Evolutionary conservation across 2,797 vertebrate species (phyloP).

Genomic region (Sebastes matsubarae): DNA sequence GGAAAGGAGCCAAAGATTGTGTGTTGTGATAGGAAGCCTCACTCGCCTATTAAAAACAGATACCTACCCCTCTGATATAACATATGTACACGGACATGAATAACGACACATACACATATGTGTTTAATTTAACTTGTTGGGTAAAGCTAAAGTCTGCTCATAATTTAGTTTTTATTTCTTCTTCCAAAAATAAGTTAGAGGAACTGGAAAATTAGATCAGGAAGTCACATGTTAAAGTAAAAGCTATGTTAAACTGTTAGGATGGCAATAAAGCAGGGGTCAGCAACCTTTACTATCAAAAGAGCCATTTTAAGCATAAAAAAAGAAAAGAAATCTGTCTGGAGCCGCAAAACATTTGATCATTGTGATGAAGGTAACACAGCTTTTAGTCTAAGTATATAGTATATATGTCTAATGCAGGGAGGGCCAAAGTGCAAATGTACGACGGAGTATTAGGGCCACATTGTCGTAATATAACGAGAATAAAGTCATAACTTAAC

Average conservation of each 20-base stretch:
- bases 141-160: background rate
- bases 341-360: no score
- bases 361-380: no score
- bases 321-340: no score
- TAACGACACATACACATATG: no score
- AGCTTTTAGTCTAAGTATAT: no score
- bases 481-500: no score
- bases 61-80: background rate
- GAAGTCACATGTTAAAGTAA: background rate
- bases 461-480: no score
- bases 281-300: no score
- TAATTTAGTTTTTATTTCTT: background rate
- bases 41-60: background rate
- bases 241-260: background rate
- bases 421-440: no score
- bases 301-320: no score
- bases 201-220: background rate
- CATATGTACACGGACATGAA: background rate
- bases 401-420: no score
- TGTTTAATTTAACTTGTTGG: background rate
- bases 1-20: conserved; percentile 19
- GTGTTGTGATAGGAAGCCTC: background rate
- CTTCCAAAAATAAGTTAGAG: background rate
- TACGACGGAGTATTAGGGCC: no score
- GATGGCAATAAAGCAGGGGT: background rate